phyloP scores from a whole-genome alignment of 37 sponge, comb jelly and placozoan genomes.

The Mnemiopsis leidyi region DNA sequence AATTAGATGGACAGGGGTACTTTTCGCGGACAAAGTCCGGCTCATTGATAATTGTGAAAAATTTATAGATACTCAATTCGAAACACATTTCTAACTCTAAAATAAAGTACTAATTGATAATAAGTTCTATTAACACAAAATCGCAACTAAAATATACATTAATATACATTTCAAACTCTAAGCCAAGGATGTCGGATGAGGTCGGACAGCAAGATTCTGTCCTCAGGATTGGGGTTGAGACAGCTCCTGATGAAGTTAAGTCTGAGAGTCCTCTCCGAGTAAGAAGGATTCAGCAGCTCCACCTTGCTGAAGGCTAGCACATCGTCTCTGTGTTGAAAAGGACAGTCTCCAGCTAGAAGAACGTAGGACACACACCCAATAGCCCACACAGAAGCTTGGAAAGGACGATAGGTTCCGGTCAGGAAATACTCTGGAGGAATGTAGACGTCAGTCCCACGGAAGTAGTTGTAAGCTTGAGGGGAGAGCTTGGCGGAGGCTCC shows the following conservation, averaged over 20 bases:
- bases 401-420: conserved; percentile 9
- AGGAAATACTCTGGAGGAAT: conserved; percentile 29
- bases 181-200: conserved; percentile 52
- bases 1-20: too few relatives aligned
- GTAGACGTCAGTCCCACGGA: conserved; percentile 58
- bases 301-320: neutral
- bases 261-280: neutral
- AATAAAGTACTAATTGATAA: too few relatives aligned
- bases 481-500: neutral
- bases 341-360: conserved; percentile 14
- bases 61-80: too few relatives aligned
- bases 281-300: neutral
- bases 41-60: too few relatives aligned
- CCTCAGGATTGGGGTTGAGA: neutral
- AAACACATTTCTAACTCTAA: too few relatives aligned
- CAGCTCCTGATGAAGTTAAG: conserved; percentile 41
- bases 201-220: conserved; percentile 37
- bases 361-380: conserved; percentile 57
- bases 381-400: conserved; percentile 47
- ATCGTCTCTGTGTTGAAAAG: neutral
- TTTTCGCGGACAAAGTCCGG: too few relatives aligned
- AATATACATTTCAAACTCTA: neutral
- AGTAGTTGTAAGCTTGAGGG: neutral
- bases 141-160: too few relatives aligned
- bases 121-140: too few relatives aligned